Evolutionary conservation across 2,797 vertebrate species (phyloP).

Genomic region (Austrolebias charrua): DNA sequence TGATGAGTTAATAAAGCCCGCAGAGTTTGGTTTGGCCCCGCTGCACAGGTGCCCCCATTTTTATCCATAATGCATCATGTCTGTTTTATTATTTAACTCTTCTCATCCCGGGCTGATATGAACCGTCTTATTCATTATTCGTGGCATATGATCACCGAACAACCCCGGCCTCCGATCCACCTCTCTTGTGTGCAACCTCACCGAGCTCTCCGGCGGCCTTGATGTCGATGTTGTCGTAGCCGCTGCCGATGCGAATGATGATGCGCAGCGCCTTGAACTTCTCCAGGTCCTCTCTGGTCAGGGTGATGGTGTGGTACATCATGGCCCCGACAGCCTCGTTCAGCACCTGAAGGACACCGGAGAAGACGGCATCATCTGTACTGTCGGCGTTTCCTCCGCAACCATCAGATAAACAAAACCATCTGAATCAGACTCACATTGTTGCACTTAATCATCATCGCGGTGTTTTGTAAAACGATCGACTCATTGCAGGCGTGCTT

Average conservation of each 20-base stretch:
- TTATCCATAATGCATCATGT: constrained; percentile 37
- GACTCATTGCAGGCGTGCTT: constrained; percentile 15
- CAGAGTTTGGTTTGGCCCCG: constrained; percentile 49
- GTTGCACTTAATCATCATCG: neutral
- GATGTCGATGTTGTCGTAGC: constrained; percentile 98
- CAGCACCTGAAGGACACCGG: constrained; percentile 81
- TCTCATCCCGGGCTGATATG: neutral
- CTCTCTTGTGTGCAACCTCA: constrained; percentile 63
- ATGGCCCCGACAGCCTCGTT: constrained; percentile 95
- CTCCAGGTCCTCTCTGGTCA: constrained; percentile 96
- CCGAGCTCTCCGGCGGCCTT: constrained; percentile 96
- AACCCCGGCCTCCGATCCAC: constrained; percentile 5
- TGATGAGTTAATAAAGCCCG: constrained; percentile 32
- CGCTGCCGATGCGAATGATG: constrained; percentile 96
- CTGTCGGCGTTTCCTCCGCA: neutral
- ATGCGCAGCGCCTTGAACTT: constrained; percentile 97
- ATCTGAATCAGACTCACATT: constrained; percentile 22
- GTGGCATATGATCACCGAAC: constrained; percentile 13
- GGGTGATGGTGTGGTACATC: constrained; percentile 99
- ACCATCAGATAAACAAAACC: constrained; percentile 3
- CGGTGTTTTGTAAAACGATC: constrained; percentile 8
- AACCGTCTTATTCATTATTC: constrained; percentile 25
- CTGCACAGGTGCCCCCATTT: constrained; percentile 22
- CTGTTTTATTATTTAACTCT: constrained; percentile 12
- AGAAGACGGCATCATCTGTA: constrained; percentile 17